phyloP scores from a whole-genome alignment of 2,797 vertebrate genomes.

The Dendrocincla tyrannina region DNA sequence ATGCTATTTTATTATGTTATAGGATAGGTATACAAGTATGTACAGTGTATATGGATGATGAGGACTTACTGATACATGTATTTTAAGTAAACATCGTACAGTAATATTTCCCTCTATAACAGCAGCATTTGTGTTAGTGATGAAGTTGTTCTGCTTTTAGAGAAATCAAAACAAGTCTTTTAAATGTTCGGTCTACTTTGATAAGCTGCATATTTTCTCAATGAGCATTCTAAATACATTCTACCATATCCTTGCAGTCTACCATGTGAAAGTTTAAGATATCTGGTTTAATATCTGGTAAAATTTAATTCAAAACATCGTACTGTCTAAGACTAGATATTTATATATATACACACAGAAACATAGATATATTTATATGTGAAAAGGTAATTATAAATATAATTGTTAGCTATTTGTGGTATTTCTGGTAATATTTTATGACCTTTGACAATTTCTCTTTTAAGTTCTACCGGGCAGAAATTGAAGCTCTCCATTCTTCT shows the following conservation, averaged over 20 bases:
- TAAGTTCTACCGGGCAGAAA: slow-evolving; percentile 94
- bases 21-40: background rate
- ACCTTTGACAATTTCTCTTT: slow-evolving; percentile 43
- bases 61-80: background rate
- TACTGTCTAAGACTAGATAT: background rate
- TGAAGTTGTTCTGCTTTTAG: background rate
- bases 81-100: background rate
- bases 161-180: background rate
- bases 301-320: background rate
- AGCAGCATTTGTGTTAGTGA: background rate
- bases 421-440: background rate
- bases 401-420: background rate
- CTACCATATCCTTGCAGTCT: background rate
- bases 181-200: background rate
- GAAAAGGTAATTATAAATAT: background rate
- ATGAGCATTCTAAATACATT: background rate
- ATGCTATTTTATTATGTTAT: background rate
- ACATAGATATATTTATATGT: background rate
- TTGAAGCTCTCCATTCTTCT: slow-evolving; percentile 96
- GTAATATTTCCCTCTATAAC: background rate
- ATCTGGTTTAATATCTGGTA: background rate
- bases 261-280: background rate
- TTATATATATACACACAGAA: background rate
- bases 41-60: background rate
- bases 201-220: background rate